Evolutionary conservation across 2,113 vertebrate species (phyloP).

Genomic region (Taxidea taxus): DNA sequence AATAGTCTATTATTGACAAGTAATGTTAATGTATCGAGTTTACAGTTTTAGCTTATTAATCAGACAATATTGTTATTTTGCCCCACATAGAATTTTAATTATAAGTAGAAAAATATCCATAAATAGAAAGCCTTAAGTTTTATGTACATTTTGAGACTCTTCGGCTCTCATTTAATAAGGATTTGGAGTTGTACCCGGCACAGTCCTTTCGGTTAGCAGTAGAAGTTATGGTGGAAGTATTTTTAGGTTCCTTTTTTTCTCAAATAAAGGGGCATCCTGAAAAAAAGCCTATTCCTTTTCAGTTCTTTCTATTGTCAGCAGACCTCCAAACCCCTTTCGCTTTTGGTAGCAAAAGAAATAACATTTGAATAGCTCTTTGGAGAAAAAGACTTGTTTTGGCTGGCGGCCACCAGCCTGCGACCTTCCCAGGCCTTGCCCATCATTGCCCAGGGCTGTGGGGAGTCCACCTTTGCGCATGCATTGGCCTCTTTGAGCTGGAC

Average conservation of each 20-base stretch:
- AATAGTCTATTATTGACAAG: background rate
- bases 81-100: constrained; percentile 11
- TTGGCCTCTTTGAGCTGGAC: background rate
- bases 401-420: background rate
- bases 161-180: background rate
- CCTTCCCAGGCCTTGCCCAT: background rate
- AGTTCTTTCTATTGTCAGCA: background rate
- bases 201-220: background rate
- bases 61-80: background rate
- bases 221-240: background rate
- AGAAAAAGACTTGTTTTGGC: background rate
- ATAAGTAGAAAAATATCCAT: constrained; percentile 1
- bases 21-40: background rate
- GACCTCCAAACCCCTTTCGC: background rate
- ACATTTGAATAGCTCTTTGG: background rate
- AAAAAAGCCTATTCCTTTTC: background rate
- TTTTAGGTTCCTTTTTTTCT: background rate
- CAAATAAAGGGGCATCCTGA: background rate
- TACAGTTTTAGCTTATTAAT: background rate
- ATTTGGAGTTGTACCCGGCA: constrained; percentile 20
- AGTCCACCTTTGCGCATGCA: background rate
- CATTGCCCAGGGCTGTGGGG: no score
- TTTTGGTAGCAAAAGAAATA: background rate
- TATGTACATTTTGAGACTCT: constrained; percentile 12
- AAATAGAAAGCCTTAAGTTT: background rate